Evolutionary conservation across 1,140 invertebrate genomes (phyloP).

Genomic region (Hycleus phaleratus): DNA sequence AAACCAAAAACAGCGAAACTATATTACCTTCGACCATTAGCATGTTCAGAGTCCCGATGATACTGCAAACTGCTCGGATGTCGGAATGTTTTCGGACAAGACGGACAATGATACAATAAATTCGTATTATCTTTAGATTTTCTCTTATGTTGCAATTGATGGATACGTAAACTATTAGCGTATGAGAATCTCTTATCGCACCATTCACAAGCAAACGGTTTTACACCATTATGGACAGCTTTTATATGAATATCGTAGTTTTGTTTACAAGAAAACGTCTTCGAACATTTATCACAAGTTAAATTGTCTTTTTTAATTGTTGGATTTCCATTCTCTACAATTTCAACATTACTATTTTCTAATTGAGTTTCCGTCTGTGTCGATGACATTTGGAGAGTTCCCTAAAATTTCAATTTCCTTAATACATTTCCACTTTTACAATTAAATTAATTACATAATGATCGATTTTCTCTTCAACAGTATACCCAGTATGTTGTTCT

Average conservation of each 20-base stretch:
- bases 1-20: no score
- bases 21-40: conserved; percentile 42
- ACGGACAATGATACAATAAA: conserved; percentile 50
- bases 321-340: conserved; percentile 4
- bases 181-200: conserved; percentile 52
- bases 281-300: conserved; percentile 49
- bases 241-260: conserved; percentile 51
- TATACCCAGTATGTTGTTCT: conserved; percentile 44
- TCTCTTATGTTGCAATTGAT: conserved; percentile 44
- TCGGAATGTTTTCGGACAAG: conserved; percentile 60
- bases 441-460: not conserved
- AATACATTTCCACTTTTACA: no score
- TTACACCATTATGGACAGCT: conserved; percentile 47
- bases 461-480: conserved; percentile 27
- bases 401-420: conserved; percentile 2
- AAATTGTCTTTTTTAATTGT: conserved; percentile 25
- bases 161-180: conserved; percentile 49
- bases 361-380: not conserved
- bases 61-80: conserved; percentile 60
- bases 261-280: conserved; percentile 49
- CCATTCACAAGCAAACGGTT: conserved; percentile 47
- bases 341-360: conserved; percentile 1
- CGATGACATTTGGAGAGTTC: conserved; percentile 4
- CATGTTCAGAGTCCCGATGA: conserved; percentile 61
- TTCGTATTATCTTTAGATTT: not conserved